phyloP scores from a whole-genome alignment of 2,888 invertebrate genomes.

The Volucella bombylans region DNA sequence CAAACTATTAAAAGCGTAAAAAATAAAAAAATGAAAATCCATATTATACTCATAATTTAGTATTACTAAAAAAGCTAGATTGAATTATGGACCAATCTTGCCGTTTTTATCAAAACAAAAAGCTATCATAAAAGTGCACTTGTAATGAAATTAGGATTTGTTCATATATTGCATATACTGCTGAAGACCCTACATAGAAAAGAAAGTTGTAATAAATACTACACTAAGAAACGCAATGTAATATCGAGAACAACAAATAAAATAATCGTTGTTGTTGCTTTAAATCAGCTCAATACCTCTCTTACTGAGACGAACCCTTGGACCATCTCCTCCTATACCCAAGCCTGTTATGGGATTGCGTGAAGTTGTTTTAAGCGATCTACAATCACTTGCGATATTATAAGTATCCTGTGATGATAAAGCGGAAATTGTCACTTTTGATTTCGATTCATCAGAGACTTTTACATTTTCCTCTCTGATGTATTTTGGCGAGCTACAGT shows the following conservation, averaged over 20 bases:
- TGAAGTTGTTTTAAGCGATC: conserved; percentile 58
- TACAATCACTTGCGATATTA: conserved; percentile 38
- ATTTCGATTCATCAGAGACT: conserved; percentile 55
- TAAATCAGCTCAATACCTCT: conserved; percentile 73
- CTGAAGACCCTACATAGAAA: too few species aligned
- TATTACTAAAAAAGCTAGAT: too few species aligned
- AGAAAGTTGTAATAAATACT: too few species aligned
- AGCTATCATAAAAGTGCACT: too few species aligned
- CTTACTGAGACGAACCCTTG: conserved; percentile 76
- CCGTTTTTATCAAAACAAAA: too few species aligned
- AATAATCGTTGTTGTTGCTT: conserved; percentile 14
- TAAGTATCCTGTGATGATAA: conserved; percentile 47
- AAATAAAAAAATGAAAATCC: too few species aligned
- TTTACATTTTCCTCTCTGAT: conserved; percentile 52
- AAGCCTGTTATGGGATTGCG: conserved; percentile 79
- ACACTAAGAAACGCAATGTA: too few species aligned
- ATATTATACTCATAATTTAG: too few species aligned
- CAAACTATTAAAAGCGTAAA: too few species aligned
- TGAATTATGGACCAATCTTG: too few species aligned
- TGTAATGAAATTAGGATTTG: too few species aligned
- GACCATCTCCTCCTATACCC: conserved; percentile 76
- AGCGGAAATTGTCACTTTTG: conserved; percentile 50
- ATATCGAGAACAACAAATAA: background rate
- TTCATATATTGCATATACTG: too few species aligned
- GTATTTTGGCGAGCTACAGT: conserved; percentile 11